Base-by-base conservation (phyloP, 2,888 invertebrate species). In the Trissoscelio sp. region DNA sequence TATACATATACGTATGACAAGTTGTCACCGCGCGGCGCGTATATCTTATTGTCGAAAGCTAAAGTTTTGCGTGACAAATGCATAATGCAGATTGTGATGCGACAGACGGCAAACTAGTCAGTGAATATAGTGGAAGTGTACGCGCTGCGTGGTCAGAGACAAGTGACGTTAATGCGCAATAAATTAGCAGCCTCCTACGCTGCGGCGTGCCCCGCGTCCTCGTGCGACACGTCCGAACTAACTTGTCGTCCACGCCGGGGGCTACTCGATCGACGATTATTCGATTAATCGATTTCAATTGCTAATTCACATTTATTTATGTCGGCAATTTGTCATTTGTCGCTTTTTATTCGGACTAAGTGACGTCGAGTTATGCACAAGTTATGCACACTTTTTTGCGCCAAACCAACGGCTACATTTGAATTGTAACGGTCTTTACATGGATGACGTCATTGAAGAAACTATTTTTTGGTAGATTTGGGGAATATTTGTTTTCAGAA, bases 81-180 rank as follows among this genome's bases (percentile, higher is more conserved):
- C 78, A 80, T 73, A 82, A 81, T 83, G 81, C 82, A 79, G 74
- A 77, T 79, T 78, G 78, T 31, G 79, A 70, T 62, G 70, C 70
- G 79, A 83, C 79, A 70, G 73, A 79, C 79, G 72, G 77, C 51
- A 73, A 67, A 77, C 69, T 70, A 64, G 81, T 67, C 72, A 34
- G 72, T 24, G 78, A 67, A 60, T 66, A 77, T 70, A 77, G 79
- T 73, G 67, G 72, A 66, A 60, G 60, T 58, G 70, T 58, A 64
- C 70, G 74, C 79, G 69, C 55, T 79, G 87, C 86, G 85, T 85
- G 87, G 87, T 85, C 88, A 86, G 87, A 87, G 86, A 87, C 88
- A 87, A 90, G 89, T 89, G 90, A 89, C 90, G 89, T 89, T 90
- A 90, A 90, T 89, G 87, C 85, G 89, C 89, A 87, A 90, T 90